Base-by-base conservation (phyloP, 2,797 vertebrate genomes). In the Bucorvus abyssinicus region DNA sequence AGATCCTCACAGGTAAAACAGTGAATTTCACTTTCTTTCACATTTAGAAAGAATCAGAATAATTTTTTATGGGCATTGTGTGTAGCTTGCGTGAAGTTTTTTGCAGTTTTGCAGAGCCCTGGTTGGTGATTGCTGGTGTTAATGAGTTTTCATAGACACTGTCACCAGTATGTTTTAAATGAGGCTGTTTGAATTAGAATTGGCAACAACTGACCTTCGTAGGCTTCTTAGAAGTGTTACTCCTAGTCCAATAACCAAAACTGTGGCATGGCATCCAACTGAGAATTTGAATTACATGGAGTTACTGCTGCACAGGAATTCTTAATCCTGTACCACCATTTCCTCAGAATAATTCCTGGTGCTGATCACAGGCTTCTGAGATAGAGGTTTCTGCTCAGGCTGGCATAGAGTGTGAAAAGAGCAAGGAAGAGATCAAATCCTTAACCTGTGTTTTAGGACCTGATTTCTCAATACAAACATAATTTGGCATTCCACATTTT, bases 1-100 rank as follows among this genome's bases (percentile, higher is more conserved):
- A 95, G 99, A 99, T 93, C 96, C 98, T 71, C 99, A 99, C 98
- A 99, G 99, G 99, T 99, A 98, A 75, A 92, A 44, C 34, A 87
- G 8, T 14, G 5, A 61, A 60, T 89, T 96, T 63, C 1, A 27
- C 10, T 95, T 86, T 56, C 11, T 83, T 82, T 53, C 55, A 49
- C 11, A 7, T 76, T 70, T 87, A 63, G 29, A 90, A 88, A 55
- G 4, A 68, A 68, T 68, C 13, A 50, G 8, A 87, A 29, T 61
- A 34, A 8, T 42, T 55, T 87, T 69, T 85, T 45, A n/a, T 38
- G 26, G 42, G 5, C 1, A 3, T 50, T 89, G 4, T 70, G 10
- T 61, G 40, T 87, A 10, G 4, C 20, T 76, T 83, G 19, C 22
- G 20, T 44, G 10, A 45, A 85, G 4, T 65, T 75, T 29, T 84